Evolutionary conservation across 2,113 vertebrate species (phyloP).

Genomic region (Pomatostomus ruficeps): DNA sequence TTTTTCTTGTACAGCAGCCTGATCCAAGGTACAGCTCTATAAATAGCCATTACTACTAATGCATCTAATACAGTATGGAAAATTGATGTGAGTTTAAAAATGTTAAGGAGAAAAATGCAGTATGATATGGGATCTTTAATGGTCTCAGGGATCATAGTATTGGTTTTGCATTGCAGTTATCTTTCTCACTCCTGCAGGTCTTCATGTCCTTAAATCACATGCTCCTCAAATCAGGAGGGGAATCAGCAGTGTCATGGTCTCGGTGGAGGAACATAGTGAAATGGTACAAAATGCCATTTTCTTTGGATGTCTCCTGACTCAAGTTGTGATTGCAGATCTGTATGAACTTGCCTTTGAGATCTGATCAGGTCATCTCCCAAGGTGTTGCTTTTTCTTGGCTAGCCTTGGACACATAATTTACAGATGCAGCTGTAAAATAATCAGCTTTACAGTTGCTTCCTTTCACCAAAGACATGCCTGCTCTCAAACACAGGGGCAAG

Average conservation of each 20-base stretch:
- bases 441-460: background rate
- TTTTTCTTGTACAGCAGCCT: background rate
- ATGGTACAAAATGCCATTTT: background rate
- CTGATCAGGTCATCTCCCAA: background rate
- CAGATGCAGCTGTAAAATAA: background rate
- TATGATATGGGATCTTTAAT: background rate
- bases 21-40: background rate
- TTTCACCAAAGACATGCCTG: background rate
- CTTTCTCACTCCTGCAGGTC: background rate
- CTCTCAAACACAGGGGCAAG: background rate
- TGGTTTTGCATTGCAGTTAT: background rate
- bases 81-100: background rate
- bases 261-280: background rate
- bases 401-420: background rate
- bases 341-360: background rate
- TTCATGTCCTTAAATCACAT: background rate
- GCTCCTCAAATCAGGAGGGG: background rate
- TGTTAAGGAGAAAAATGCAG: background rate
- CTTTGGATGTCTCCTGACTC: background rate
- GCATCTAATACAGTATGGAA: background rate
- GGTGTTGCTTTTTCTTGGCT: background rate
- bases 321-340: background rate
- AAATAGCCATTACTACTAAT: background rate
- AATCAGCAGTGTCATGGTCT: background rate
- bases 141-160: background rate